Evolutionary conservation across 2,888 invertebrate genomes (phyloP).

Genomic region (Drosophila fungiperda): DNA sequence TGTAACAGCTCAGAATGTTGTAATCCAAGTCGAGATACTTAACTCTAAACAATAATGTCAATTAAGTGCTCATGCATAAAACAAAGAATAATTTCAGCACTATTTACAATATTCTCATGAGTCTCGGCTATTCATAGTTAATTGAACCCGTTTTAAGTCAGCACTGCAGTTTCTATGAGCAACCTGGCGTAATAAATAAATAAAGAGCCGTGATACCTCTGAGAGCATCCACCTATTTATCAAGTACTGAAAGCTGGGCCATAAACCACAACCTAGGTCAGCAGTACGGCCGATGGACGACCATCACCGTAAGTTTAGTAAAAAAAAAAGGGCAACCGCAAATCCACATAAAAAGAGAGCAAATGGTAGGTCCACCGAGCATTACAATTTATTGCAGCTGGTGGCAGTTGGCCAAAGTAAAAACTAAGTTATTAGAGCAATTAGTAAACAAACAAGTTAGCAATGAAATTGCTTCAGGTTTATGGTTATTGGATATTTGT

Average conservation of each 20-base stretch:
- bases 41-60: not conserved
- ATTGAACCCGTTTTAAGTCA: not conserved
- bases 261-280: conserved; percentile 14
- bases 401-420: not conserved
- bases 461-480: conserved; percentile 3
- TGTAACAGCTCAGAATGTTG: not conserved
- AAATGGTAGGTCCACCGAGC: conserved; percentile 22
- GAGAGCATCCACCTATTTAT: conserved; percentile 38
- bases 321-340: conserved; percentile 12
- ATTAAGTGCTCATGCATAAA: conserved; percentile 1
- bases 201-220: conserved; percentile 31
- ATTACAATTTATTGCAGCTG: conserved; percentile 21
- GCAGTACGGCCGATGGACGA: not conserved
- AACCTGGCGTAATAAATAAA: conserved; percentile 40
- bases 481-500: not conserved
- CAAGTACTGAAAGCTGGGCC: conserved; percentile 15
- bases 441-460: conserved; percentile 8
- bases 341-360: not conserved
- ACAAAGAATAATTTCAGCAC: not conserved
- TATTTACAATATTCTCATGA: not conserved
- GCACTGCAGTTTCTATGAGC: conserved; percentile 19
- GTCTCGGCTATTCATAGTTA: not conserved
- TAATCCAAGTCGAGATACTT: conserved; percentile 1
- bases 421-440: conserved; percentile 14
- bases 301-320: conserved; percentile 12